phyloP scores from a whole-genome alignment of 1,140 invertebrate genomes.

The Agrilus planipennis region DNA sequence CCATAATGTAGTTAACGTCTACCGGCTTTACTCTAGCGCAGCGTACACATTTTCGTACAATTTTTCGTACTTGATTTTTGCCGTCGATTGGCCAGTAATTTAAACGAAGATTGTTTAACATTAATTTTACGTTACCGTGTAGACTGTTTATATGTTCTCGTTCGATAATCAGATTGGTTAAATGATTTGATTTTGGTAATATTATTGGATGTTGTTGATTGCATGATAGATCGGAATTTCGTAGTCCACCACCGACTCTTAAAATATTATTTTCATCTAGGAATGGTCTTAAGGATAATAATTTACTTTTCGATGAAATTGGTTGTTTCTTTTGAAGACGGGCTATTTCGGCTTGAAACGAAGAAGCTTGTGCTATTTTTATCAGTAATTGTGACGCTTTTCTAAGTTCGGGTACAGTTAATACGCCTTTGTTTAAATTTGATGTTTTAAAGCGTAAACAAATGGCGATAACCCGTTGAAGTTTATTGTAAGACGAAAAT shows the following conservation, averaged over 20 bases:
- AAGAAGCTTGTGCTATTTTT: not conserved
- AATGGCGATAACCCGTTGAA: not conserved
- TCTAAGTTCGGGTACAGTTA: not conserved
- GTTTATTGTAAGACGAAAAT: not conserved
- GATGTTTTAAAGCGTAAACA: not conserved
- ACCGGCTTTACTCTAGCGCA: not conserved
- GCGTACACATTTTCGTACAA: not conserved
- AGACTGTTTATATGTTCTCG: constrained; percentile 11
- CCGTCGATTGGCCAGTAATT: constrained; percentile 17
- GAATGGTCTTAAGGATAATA: not conserved
- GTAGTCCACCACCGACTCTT: constrained; percentile 18
- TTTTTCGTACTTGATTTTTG: constrained; percentile 1
- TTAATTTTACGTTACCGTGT: constrained; percentile 13
- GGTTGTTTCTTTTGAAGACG: not conserved
- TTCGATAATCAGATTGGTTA: constrained; percentile 12
- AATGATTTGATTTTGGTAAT: constrained; percentile 12
- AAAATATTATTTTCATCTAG: constrained; percentile 13
- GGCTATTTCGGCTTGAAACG: not conserved
- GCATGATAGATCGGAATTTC: constrained; percentile 8
- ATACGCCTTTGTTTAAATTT: not conserved
- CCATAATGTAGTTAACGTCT: not conserved
- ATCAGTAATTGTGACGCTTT: not conserved
- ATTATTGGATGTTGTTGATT: constrained; percentile 19
- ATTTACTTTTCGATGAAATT: not conserved
- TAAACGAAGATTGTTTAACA: constrained; percentile 9